Evolutionary conservation across 1,140 invertebrate genomes (phyloP), one percentile per base, ranked within the genome.

Genomic region (Harlomillsia oculata): DNA sequence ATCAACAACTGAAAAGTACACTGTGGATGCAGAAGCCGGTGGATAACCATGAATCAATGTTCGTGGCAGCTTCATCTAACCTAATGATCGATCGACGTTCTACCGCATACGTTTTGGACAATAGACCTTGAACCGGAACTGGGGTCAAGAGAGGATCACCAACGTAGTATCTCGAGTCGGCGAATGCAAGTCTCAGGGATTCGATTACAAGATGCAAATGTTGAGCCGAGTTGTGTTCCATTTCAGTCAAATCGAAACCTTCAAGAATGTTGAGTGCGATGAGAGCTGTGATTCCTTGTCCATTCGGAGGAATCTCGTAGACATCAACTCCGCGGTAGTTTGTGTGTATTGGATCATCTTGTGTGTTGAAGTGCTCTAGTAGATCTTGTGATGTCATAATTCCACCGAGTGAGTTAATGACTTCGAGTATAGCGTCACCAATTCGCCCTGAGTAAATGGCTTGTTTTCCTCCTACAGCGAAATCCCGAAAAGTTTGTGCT

Each of bases 1-100:
- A 53, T 75, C 73, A 5, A 70, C 67, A 6, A 71, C 70, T 23
- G 67, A 68, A 41, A 75, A 71, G 53, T 75, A 75, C 3, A 72
- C 69, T 14, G 73, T 75, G 61, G 72, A 69, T 5, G 51, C 49
- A 21, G n/a, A 30, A 44, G 59, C 53, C 30, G 60, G 56, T 28
- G 63, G 63, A 32, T 32, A 57, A 23, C 63, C 64, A 40, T 66
- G 64, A 26, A 61, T 55, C 64, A 36, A 59, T 56, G 16, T 49
- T 36, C 2, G 23, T 29, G 16, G 43, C 68, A 59, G 66, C 68
- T 20, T 64, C 0, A 34, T 50, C 39, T 4, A 43, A 30, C n/a
- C 55, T 45, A 16, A 73, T 69, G 1, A 69, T 56, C n/a, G 51
- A 59, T 53, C 70, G 61, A 51, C 71, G 63, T 56, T 68, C 59